Evolutionary conservation across 92 coral and sea anemone genomes (phyloP).

Genomic region (Desmophyllum pertusum): DNA sequence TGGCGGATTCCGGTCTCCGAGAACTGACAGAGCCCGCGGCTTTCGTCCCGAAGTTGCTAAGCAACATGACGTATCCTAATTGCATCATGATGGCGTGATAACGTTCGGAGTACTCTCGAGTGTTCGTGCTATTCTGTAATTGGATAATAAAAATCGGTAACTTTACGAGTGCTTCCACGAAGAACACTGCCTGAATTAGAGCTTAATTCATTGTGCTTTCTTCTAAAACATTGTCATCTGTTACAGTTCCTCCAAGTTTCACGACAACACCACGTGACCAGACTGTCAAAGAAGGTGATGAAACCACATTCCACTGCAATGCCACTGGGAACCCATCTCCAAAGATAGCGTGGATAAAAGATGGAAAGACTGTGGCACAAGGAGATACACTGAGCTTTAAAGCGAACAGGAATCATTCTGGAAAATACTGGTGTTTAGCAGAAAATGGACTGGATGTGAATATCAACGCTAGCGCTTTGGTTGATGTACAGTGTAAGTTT

Average conservation of each 20-base stretch:
- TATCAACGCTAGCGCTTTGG: not conserved
- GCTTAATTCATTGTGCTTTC: not conserved
- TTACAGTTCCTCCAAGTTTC: constrained; percentile 21
- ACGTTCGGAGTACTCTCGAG: no score
- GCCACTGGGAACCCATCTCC: not conserved
- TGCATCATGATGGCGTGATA: no score
- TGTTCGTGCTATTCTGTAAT: no score
- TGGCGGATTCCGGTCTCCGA: no score
- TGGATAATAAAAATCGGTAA: no score
- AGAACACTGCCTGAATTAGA: no score
- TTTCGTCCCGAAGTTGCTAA: no score
- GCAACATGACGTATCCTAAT: no score
- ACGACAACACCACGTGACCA: not conserved
- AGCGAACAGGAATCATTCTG: not conserved
- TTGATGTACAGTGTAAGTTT: constrained; percentile 39
- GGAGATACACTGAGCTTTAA: not conserved
- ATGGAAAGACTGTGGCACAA: constrained; percentile 1
- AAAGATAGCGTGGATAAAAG: constrained; percentile 3
- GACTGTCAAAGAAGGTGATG: not conserved
- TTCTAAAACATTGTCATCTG: not conserved
- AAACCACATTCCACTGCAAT: not conserved
- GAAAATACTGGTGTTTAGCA: not conserved
- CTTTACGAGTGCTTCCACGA: no score
- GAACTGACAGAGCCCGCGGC: no score
- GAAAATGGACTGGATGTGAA: not conserved